A percentile compares a stretch with the other conserved stretches of the same genome.
Evolutionary conservation across 1,140 invertebrate species (phyloP).

Genomic region (Lasioglossum albipes): DNA sequence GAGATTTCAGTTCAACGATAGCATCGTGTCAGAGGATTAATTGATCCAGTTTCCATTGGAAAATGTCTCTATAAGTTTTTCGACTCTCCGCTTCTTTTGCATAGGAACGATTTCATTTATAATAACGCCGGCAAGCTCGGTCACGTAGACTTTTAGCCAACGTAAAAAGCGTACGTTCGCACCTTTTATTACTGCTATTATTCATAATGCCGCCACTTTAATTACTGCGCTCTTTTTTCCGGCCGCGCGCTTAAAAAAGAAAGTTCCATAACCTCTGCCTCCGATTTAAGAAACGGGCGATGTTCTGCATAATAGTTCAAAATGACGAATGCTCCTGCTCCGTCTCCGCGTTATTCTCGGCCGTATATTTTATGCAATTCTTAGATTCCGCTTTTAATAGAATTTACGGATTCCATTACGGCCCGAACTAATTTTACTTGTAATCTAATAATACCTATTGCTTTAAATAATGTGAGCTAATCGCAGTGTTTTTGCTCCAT

Average conservation of each 20-base stretch:
- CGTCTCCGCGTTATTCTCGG: slow-evolving; percentile 1
- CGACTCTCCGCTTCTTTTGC: too few relatives aligned
- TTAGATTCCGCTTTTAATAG: background rate
- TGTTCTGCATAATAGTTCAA: slow-evolving; percentile 16
- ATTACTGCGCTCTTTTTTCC: slow-evolving; percentile 39
- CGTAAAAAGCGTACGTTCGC: slow-evolving; percentile 28
- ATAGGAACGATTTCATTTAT: slow-evolving; percentile 27
- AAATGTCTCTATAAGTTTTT: background rate
- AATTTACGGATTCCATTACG: too few relatives aligned
- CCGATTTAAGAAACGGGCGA: slow-evolving; percentile 28
- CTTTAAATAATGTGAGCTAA: too few relatives aligned
- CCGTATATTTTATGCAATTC: background rate
- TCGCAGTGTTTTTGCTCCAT: too few relatives aligned
- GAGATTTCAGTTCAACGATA: too few relatives aligned
- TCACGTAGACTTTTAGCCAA: slow-evolving; percentile 18
- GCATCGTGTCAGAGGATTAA: too few relatives aligned
- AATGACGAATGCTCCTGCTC: slow-evolving; percentile 18
- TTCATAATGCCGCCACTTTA: slow-evolving; percentile 45
- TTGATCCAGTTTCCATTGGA: too few relatives aligned
- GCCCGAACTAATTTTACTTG: too few relatives aligned
- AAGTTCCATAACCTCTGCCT: slow-evolving; percentile 22
- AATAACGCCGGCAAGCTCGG: slow-evolving; percentile 22
- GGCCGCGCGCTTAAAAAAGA: slow-evolving; percentile 15
- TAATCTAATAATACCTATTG: too few relatives aligned
- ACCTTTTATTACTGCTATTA: slow-evolving; percentile 43